Percentiles rank a stretch among this genome's conserved stretches.
These are phyloP conservation scores for Empis livida DNA, from an alignment of 2,888 invertebrate species.

Conservation along the genomic window DNA sequence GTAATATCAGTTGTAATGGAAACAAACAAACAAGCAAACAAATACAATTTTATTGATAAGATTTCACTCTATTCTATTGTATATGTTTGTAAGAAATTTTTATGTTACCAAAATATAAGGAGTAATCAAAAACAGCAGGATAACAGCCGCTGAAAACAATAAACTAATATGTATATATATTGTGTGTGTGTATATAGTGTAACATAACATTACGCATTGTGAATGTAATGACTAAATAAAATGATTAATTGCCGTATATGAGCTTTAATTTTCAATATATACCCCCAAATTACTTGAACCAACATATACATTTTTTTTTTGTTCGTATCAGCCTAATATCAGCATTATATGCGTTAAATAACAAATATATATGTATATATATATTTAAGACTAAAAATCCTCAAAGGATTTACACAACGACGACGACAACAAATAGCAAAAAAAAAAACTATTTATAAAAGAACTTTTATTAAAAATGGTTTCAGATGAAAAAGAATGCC, in stretches of 20 bases:
- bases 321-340: constrained; percentile 2
- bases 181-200: constrained; percentile 10
- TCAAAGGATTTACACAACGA: no score
- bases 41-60: no score
- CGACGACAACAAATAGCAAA: no score
- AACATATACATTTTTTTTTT: constrained; percentile 5
- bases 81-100: no score
- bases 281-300: background rate
- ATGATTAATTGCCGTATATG: constrained; percentile 36
- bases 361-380: constrained; percentile 5
- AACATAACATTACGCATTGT: constrained; percentile 11
- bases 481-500: no score
- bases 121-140: no score
- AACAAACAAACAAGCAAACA: constrained; percentile 1
- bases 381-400: constrained; percentile 3
- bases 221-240: constrained; percentile 27
- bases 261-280: constrained; percentile 27
- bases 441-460: no score
- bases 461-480: no score
- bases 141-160: no score
- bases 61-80: no score
- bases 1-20: background rate
- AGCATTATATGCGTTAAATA: background rate
- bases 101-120: no score
- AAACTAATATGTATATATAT: no score